Evolutionary conservation across 92 coral and sea anemone genomes (phyloP).

Genomic region (Actinernus sp.): DNA sequence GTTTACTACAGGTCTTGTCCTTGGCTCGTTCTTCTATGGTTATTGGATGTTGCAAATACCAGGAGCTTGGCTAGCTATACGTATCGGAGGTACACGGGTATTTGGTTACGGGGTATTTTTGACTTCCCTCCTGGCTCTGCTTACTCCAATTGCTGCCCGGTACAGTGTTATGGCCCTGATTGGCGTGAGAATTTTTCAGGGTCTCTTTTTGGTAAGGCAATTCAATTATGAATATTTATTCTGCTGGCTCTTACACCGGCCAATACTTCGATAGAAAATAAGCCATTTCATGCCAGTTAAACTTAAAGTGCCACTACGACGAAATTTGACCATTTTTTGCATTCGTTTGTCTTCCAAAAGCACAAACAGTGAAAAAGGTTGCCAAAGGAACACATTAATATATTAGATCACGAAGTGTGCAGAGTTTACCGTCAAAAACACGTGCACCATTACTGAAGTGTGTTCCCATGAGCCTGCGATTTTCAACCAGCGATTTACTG

Average conservation of each 20-base stretch:
- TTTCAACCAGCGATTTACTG: too few relatives aligned
- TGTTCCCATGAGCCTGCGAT: too few relatives aligned
- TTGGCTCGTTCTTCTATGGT: slow-evolving; percentile 98
- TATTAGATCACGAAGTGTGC: too few relatives aligned
- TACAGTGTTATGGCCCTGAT: slow-evolving; percentile 89
- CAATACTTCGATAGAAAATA: too few relatives aligned
- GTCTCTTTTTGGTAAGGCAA: slow-evolving; percentile 97
- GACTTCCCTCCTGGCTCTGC: slow-evolving; percentile 85
- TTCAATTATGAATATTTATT: too few relatives aligned
- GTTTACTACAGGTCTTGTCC: slow-evolving; percentile 79
- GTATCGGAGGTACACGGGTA: slow-evolving; percentile 98
- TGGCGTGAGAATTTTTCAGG: slow-evolving; percentile 93
- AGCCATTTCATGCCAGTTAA: too few relatives aligned
- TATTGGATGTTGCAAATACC: slow-evolving; percentile 98
- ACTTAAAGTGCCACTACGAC: neutral
- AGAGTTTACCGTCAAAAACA: too few relatives aligned
- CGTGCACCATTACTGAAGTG: too few relatives aligned
- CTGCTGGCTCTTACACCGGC: too few relatives aligned
- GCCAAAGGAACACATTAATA: neutral
- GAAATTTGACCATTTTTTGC: too few relatives aligned
- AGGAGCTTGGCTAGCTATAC: slow-evolving; percentile 98
- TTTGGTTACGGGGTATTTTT: slow-evolving; percentile 98
- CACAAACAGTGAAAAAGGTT: neutral
- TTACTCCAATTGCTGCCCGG: slow-evolving; percentile 93
- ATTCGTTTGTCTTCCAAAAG: too few relatives aligned